These are phyloP conservation scores for Orbicella faveolata DNA, from an alignment of 64 coral and sea anemone species.

Conservation along the genomic window DNA sequence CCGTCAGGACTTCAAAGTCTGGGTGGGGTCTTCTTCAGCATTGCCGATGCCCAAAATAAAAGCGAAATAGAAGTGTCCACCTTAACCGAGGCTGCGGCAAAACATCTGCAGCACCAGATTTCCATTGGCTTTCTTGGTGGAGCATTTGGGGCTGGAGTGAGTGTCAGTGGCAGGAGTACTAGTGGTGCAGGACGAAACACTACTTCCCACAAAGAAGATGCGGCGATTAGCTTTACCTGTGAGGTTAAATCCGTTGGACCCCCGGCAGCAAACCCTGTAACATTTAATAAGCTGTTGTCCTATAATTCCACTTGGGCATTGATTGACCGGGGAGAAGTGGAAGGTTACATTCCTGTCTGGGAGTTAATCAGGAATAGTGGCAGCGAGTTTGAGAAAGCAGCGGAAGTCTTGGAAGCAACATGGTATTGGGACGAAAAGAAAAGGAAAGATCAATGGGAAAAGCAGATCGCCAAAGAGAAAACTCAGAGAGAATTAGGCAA, in stretches of 20 bases:
- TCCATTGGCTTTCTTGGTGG: constrained; percentile 33
- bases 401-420: neutral
- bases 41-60: constrained; percentile 22
- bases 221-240: neutral
- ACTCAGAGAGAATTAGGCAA: neutral
- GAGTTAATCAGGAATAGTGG: neutral
- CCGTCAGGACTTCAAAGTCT: constrained; percentile 25
- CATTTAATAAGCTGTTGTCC: constrained; percentile 2
- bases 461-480: no score
- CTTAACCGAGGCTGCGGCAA: neutral
- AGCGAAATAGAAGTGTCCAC: no score
- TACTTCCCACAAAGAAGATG: neutral
- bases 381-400: neutral
- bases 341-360: constrained; percentile 33
- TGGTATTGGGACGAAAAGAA: neutral
- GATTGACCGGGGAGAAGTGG: constrained; percentile 1
- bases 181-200: neutral
- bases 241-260: neutral
- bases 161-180: neutral
- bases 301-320: constrained; percentile 37
- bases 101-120: constrained; percentile 22
- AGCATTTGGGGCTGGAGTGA: neutral
- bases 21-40: constrained; percentile 13
- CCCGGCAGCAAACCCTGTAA: neutral
- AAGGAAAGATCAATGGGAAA: no score